Base-by-base conservation (phyloP, 2,797 vertebrate species). In the Squalus acanthias region DNA sequence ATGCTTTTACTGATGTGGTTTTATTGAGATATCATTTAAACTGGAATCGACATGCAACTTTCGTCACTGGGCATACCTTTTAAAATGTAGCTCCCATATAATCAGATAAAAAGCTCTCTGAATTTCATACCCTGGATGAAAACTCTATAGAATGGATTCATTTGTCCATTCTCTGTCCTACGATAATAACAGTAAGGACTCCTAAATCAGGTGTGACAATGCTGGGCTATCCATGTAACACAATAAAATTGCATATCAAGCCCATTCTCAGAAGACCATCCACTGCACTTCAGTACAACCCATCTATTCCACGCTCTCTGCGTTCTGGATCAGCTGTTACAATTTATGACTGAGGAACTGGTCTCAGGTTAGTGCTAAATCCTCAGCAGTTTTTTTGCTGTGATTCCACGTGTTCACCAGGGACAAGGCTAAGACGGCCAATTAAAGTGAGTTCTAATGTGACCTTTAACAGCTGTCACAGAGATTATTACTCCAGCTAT, bases 381-480 rank as follows among this genome's bases (percentile, higher is more conserved):
- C 53, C 94, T 95, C 2, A 57, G 46, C 94, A 57, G 26, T 76
- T 33, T 95, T 94, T 72, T 76, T 95, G 69, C 94, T 57, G 13
- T 29, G 70, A 74, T 92, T 33, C 50, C 70, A 95, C 94, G 69
- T 95, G 94, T 76, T 95, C 94, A 95, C 69, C 3, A 70, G 46
- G 94, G 70, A 95, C 63, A 67, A 93, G 91, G 65, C 94, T 57
- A 72, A 95, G 94, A 72, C 94, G 12, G 94, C 94, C 94, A 95
- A 76, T 95, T 95, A 95, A 95, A 95, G 26, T 76, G 69, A 95
- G 70, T 76, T 95, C 94, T 57, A 95, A 95, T 95, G 50, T 72
- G 94, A 95, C 94, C 94, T 95, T 95, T 95, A 95, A 57, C 94
- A 95, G 94, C 94, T 95, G 94, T 29, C 94, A 95, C 13, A 15